Percentiles rank a stretch among this genome's conserved stretches.
These are phyloP conservation scores for Varroa destructor DNA, from an alignment of 1,140 invertebrate species.

Conservation along the genomic window DNA sequence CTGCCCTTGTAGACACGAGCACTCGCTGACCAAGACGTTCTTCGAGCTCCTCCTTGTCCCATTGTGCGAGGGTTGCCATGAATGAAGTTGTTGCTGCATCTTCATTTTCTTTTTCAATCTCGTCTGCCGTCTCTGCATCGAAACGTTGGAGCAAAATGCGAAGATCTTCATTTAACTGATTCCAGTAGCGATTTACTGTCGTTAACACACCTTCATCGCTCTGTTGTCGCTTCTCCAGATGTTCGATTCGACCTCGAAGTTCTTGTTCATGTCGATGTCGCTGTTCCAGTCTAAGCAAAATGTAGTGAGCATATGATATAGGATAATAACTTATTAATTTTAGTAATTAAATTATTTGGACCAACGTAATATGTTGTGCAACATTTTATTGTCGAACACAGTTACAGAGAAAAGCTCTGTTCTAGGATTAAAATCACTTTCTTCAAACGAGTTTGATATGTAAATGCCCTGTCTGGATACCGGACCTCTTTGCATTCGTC, in stretches of 20 bases:
- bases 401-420: no score
- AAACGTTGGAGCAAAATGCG: conserved; percentile 81
- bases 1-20: conserved; percentile 57
- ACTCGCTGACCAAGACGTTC: conserved; percentile 86
- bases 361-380: no score
- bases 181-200: conserved; percentile 66
- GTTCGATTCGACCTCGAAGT: conserved; percentile 78
- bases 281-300: conserved; percentile 58
- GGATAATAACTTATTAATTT: neutral
- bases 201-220: conserved; percentile 95
- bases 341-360: conserved; percentile 3
- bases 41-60: conserved; percentile 93
- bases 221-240: conserved; percentile 87
- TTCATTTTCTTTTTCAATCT: conserved; percentile 88
- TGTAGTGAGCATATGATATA: conserved; percentile 29
- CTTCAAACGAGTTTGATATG: no score
- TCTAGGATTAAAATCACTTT: no score
- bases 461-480: no score
- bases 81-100: conserved; percentile 93
- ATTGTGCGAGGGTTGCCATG: conserved; percentile 85
- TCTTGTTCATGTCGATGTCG: conserved; percentile 75
- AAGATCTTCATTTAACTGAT: conserved; percentile 78
- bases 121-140: conserved; percentile 92
- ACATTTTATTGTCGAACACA: no score
- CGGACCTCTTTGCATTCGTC: no score